Conservation (phyloP, 2,888 invertebrate genomes). For the Danaus chrysippus region DNA sequence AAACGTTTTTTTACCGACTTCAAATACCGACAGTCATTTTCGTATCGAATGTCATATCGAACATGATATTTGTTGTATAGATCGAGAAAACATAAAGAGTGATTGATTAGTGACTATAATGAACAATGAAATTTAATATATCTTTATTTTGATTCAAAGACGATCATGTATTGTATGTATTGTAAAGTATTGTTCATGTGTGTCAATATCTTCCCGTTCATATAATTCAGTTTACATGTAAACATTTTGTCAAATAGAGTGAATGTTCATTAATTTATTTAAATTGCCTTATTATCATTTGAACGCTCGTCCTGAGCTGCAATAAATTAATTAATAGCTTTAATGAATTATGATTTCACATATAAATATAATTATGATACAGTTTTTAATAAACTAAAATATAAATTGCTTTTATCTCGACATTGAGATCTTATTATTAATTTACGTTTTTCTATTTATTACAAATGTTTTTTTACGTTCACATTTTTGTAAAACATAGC, state of each 20-base stretch:
- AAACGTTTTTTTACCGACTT: no score
- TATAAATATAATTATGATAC: neutral
- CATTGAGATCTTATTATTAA: neutral
- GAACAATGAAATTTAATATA: no score
- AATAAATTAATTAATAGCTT: conserved; percentile 5
- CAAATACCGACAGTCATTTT: no score
- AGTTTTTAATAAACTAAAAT: neutral
- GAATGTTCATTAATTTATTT: conserved; percentile 3
- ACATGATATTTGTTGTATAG: no score
- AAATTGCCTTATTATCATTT: conserved; percentile 7
- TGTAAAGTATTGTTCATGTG: neutral
- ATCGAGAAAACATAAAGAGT: no score
- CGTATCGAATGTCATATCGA: no score
- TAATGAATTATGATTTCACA: conserved; percentile 7
- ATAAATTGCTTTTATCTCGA: neutral
- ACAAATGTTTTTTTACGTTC: no score
- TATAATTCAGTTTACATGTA: neutral
- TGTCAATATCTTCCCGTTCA: neutral
- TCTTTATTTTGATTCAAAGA: no score
- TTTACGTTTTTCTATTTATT: neutral
- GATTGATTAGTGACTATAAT: no score
- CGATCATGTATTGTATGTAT: no score
- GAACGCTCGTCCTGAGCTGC: neutral
- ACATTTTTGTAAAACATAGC: no score
- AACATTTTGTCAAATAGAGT: neutral